Base-by-base conservation (phyloP, 1,140 invertebrate genomes). In the Lasioglossum albipes region DNA sequence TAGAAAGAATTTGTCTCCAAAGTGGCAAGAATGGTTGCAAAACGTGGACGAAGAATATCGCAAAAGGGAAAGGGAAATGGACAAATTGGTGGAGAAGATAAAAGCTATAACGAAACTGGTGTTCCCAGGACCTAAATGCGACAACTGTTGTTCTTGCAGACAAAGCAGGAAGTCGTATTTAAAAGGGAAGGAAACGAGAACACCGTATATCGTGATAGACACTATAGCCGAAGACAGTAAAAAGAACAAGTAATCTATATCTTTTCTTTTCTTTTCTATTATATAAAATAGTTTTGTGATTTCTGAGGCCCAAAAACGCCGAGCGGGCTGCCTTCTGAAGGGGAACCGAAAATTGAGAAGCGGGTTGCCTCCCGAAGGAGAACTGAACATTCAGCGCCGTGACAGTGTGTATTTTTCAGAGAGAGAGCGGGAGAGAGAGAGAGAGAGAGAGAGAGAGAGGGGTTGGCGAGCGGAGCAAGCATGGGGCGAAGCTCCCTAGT, bases 131-230 rank as follows among this genome's bases (percentile, higher is more conserved):
- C 80, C 70, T 0, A 71, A 64, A 9, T 93, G 91, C n/a, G 90
- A 91, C 49, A 80, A 70, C 65, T 92, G 91, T 45, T 92, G 91
- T 49, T 68, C 83, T 0, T 92, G 91, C 74, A 84, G 88, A 69
- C 87, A 93, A 77, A 89, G 82, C 0, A 83, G 70, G 54, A 91
- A 91, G 42, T 54, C 84, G 22, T 66, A 89, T 10, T 20, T 85
- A 13, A 87, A 80, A 36, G 82, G 73, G 13, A 86, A 86, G 7
- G 70, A 82, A 54, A 89, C 73, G 0, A 88, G 89, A 68, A 57
- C 57, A 9, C 85, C 88, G 3, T 84, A 87, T 36, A 18, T 83
- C 22, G 69, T 91, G 13, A 88, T 90, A 9, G 84, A 83, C 7
- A 72, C 88, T 9, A 27, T 73, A 36, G 27, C 41, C 6, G 86